Base-by-base conservation (phyloP, 2,113 vertebrate genomes). In the Eleginops maclovinus region DNA sequence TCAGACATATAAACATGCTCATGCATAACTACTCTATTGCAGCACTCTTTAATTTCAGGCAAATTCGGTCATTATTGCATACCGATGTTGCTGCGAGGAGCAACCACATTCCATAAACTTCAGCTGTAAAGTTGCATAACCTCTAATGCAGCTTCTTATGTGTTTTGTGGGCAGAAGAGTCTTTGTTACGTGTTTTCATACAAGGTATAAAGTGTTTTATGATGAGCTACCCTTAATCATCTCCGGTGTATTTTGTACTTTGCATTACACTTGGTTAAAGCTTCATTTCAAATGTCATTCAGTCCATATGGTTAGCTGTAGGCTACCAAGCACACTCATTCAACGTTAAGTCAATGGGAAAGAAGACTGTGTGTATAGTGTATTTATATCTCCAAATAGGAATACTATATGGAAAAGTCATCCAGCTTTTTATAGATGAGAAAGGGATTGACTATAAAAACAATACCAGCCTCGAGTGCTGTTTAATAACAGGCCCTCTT, bases 381-480 rank as follows among this genome's bases (percentile, higher is more conserved):
- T 78, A 53, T 85, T 87, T 84, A 60, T 82, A 31, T 76, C 65
- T 75, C 31, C 43, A 77, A 74, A 82, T 46, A 79, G 67, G 62
- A 88, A 91, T 77, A 69, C 44, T 28, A 73, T 81, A 79, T 82
- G 88, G 90, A 83, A 89, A 90, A 93, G 79, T 79, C 61, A 87
- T 92, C 58, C 62, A 56, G 74, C 21, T 79, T 88, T 93, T 92
- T 87, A 88, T 89, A 82, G 87, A 87, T 58, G 76, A 83, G 73
- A 86, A 85, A 77, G 53, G 75, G 78, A 80, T 79, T 53, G 83
- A 83, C 87, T 75, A 67, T 92, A 86, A 91, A 92, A 88, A 83
- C 87, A 83, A 80, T 77, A 71, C 79, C 77, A 81, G 76, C 83
- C 72, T 76, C 8, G 28, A 82, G 75, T 28, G 79, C 47, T 63